Evolutionary conservation across 2,888 invertebrate species (phyloP).

Genomic region (Habroteleia sp.): DNA sequence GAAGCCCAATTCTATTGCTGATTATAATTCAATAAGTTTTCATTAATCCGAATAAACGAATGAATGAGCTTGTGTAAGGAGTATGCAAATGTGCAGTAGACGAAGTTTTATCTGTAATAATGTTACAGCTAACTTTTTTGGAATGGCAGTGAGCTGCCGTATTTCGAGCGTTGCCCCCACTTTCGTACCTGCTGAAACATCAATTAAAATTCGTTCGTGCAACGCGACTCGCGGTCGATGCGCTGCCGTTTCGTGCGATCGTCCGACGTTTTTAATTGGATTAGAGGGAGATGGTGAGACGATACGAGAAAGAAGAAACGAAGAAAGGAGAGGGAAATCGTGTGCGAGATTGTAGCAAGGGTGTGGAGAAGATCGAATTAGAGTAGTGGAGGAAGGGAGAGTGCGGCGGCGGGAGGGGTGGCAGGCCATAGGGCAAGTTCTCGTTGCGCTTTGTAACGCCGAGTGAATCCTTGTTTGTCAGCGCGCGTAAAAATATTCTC

Average conservation of each 20-base stretch:
- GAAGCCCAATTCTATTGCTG: constrained; percentile 10
- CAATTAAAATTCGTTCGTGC: constrained; percentile 78
- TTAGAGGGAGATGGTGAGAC: constrained; percentile 74
- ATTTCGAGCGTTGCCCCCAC: constrained; percentile 50
- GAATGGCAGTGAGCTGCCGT: constrained; percentile 52
- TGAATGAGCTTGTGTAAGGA: constrained; percentile 19
- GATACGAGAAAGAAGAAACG: constrained; percentile 50
- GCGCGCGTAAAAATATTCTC: constrained; percentile 46
- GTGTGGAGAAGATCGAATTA: constrained; percentile 66
- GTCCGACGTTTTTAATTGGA: constrained; percentile 79
- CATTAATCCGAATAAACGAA: constrained; percentile 38
- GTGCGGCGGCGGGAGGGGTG: constrained; percentile 24
- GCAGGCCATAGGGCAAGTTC: constrained; percentile 46
- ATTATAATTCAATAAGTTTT: constrained; percentile 44
- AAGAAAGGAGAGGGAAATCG: constrained; percentile 62
- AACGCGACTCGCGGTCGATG: constrained; percentile 74
- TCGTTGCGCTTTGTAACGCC: constrained; percentile 53
- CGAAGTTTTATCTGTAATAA: constrained; percentile 38
- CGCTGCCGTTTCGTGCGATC: constrained; percentile 76
- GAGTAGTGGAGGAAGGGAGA: constrained; percentile 23
- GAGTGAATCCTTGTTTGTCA: constrained; percentile 55
- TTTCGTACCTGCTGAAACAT: constrained; percentile 75
- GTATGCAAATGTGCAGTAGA: constrained; percentile 32
- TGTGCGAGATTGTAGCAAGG: constrained; percentile 70
- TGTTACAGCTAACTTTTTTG: constrained; percentile 44